A percentile compares a stretch with the other conserved stretches of the same genome.
Conservation (phyloP, 2,113 vertebrate genomes). For the Neogobius melanostomus region DNA sequence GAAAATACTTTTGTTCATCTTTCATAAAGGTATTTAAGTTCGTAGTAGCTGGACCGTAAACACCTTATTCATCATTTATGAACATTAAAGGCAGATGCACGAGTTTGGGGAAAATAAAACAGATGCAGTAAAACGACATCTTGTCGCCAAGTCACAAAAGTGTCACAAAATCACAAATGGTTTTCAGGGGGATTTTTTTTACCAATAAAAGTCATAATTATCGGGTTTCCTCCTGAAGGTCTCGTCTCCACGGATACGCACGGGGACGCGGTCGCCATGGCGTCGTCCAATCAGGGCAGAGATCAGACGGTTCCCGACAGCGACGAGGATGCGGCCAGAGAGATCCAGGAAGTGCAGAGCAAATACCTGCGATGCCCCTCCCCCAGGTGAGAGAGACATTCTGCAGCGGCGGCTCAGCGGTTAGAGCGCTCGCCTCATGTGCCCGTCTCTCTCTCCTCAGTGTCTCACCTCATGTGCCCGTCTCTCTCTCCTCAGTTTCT, state of each 20-base stretch:
- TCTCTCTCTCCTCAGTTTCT: constrained; percentile 50
- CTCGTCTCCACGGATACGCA: not conserved
- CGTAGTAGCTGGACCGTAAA: too few species aligned
- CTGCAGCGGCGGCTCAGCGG: too few species aligned
- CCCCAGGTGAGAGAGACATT: not conserved
- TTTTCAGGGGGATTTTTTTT: too few species aligned
- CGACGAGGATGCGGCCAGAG: constrained; percentile 58
- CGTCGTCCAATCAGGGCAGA: constrained; percentile 69
- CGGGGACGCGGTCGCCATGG: constrained; percentile 75
- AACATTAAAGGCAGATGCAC: too few species aligned
- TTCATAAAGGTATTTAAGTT: too few species aligned
- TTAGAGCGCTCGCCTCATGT: not conserved
- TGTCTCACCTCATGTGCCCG: not conserved
- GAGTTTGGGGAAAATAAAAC: too few species aligned
- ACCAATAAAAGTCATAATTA: not conserved
- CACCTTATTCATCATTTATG: too few species aligned
- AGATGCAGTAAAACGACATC: too few species aligned
- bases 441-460: too few species aligned
- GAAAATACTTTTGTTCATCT: too few species aligned
- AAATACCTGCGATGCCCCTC: constrained; percentile 84
- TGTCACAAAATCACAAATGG: too few species aligned
- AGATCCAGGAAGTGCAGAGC: constrained; percentile 81
- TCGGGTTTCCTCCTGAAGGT: not conserved
- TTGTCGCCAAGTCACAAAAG: too few species aligned
- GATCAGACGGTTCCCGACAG: constrained; percentile 72